phyloP scores from a whole-genome alignment of 2,113 vertebrate genomes.

The Tetrax tetrax region DNA sequence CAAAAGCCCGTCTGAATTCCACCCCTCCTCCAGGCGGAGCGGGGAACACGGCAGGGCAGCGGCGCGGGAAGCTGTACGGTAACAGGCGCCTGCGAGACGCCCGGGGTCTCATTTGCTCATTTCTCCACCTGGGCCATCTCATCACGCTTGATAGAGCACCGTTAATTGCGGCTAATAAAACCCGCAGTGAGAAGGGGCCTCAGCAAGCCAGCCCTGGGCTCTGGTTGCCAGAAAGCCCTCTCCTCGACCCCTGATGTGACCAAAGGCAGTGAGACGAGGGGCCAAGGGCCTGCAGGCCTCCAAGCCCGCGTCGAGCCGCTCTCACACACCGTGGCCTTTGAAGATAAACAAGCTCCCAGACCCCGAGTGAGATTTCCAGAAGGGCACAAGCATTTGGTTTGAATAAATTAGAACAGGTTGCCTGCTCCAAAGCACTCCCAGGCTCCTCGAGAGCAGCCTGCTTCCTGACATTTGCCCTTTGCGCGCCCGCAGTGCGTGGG shows the following conservation, averaged over 20 bases:
- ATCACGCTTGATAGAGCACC: too few species aligned
- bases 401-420: neutral
- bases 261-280: neutral
- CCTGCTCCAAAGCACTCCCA: neutral
- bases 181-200: neutral
- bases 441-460: neutral
- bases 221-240: neutral
- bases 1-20: neutral
- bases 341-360: neutral
- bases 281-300: neutral
- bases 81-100: too few species aligned
- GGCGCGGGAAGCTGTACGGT: too few species aligned
- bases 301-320: rapidly evolving
- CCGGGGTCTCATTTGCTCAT: too few species aligned
- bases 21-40: neutral
- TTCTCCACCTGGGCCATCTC: too few species aligned
- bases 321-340: rapidly evolving
- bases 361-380: neutral
- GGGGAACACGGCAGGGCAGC: too few species aligned
- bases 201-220: neutral
- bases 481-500: neutral
- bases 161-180: too few species aligned
- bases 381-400: neutral
- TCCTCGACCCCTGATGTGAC: neutral
- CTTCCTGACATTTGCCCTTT: neutral